Base-by-base conservation (phyloP, 2,888 invertebrate species). In the Caenorhabditis zanzibari region DNA sequence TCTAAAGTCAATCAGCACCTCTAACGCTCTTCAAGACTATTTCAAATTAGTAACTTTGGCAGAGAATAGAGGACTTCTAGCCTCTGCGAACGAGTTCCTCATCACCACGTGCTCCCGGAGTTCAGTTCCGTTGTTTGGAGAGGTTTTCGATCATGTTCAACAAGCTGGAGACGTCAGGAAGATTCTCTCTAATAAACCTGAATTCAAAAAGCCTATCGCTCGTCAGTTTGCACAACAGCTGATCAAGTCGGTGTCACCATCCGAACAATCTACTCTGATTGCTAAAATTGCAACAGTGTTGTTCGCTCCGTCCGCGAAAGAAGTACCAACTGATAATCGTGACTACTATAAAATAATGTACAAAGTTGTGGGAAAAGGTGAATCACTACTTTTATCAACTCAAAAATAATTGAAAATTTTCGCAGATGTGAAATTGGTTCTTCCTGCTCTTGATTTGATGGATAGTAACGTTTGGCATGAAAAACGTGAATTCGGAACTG, bases 381-480 rank as follows among this genome's bases (percentile, higher is more conserved):
- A 54, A 16, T 19, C 9, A 22, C 0, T 61, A 32, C 10, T 26
- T 10, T 35, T 24, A 16, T 41, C 6, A 28, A 5, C 22, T 24
- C 16, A 28, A 49, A 28, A 52, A 59, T 9, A 1, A 32, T 16
- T 22, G 10, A n/a, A n/a, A n/a, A n/a, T 47, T 3, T 22, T 77
- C 59, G 9, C 69, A 83, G 83, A 84, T 52, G 75, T 84, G 2
- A 75, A 80, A 54, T 28, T 80, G 16, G 80, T 72, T n/a, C 41
- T 84, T 0, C 72, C 75, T 7, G 83, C 83, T 26, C 66, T 84
- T 22, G 76, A 84, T 10, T 22, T 66, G n/a, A 72, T 84, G 47
- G 22, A 71, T 2, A 71, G 24, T 9, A 16, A 32, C 2, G 49
- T 71, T 7, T 71, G 49, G 59, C 54, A 63, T 47, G 80, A 75